phyloP scores from a whole-genome alignment of 2,113 vertebrate genomes.

The Hippocampus abdominalis region DNA sequence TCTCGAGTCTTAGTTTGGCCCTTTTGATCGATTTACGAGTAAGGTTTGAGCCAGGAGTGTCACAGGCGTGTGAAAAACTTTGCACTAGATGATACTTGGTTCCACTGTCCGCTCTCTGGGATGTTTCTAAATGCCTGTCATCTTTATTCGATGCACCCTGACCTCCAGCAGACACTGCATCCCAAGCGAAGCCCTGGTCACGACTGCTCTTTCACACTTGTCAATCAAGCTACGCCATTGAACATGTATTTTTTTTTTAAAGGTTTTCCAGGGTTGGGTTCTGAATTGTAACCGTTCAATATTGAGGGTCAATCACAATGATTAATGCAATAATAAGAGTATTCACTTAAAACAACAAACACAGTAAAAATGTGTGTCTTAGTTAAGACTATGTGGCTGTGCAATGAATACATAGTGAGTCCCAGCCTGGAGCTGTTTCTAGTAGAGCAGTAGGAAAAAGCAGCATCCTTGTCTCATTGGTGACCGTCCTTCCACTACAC shows the following conservation, averaged over 20 bases:
- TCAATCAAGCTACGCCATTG: constrained; percentile 6
- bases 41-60: background rate
- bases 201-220: background rate
- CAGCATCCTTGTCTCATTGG: constrained; percentile 43
- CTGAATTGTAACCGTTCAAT: background rate
- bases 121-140: constrained; percentile 38
- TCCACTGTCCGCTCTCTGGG: constrained; percentile 55
- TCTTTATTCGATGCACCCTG: constrained; percentile 7
- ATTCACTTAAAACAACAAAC: background rate
- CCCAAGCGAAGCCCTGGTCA: constrained; percentile 29
- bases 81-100: constrained; percentile 31
- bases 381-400: background rate
- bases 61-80: background rate
- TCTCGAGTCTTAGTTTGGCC: background rate
- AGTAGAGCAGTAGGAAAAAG: constrained; percentile 19
- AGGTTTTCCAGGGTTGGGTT: background rate
- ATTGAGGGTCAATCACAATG: too few species aligned
- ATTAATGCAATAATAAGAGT: too few species aligned
- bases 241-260: constrained; percentile 19
- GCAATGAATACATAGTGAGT: constrained; percentile 2
- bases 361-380: background rate
- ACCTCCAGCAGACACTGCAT: constrained; percentile 35
- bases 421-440: constrained; percentile 14
- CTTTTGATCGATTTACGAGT: background rate
- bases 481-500: constrained; percentile 53